phyloP scores from a whole-genome alignment of 1,140 invertebrate genomes.

The Bombus superbus region DNA sequence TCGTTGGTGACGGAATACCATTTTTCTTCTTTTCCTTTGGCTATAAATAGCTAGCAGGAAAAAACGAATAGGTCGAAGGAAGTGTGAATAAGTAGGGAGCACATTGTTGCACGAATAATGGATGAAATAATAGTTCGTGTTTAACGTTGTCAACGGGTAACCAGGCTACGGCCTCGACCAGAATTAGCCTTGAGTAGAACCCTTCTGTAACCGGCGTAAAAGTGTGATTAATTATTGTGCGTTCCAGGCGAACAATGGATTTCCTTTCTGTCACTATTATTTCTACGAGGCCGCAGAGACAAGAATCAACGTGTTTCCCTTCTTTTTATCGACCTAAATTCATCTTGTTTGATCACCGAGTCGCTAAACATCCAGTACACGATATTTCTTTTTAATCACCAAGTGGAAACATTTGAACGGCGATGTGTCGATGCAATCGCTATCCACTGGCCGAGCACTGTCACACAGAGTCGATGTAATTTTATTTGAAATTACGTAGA shows the following conservation, averaged over 20 bases:
- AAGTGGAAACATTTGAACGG: background rate
- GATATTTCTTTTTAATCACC: background rate
- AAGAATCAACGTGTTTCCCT: background rate
- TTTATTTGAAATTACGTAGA: background rate
- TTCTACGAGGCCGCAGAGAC: background rate
- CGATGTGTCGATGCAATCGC: background rate
- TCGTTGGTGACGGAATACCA: background rate
- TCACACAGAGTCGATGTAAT: background rate
- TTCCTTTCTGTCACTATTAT: slow-evolving; percentile 21
- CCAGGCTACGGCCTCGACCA: slow-evolving; percentile 58
- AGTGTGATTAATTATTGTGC: slow-evolving; percentile 69
- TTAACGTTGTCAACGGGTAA: slow-evolving; percentile 67
- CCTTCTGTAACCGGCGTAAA: slow-evolving; percentile 50
- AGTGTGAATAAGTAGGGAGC: slow-evolving; percentile 28
- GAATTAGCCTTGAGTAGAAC: slow-evolving; percentile 67
- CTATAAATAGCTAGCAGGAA: background rate
- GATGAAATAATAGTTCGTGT: slow-evolving; percentile 65
- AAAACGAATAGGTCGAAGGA: slow-evolving; percentile 31
- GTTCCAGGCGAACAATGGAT: slow-evolving; percentile 45
- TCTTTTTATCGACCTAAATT: background rate
- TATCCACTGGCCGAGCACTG: background rate
- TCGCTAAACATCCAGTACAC: background rate
- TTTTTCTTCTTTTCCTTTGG: background rate
- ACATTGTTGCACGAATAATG: slow-evolving; percentile 66
- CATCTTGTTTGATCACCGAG: background rate